phyloP scores from a whole-genome alignment of 2,888 invertebrate species.

The Trissolcus japonicus region DNA sequence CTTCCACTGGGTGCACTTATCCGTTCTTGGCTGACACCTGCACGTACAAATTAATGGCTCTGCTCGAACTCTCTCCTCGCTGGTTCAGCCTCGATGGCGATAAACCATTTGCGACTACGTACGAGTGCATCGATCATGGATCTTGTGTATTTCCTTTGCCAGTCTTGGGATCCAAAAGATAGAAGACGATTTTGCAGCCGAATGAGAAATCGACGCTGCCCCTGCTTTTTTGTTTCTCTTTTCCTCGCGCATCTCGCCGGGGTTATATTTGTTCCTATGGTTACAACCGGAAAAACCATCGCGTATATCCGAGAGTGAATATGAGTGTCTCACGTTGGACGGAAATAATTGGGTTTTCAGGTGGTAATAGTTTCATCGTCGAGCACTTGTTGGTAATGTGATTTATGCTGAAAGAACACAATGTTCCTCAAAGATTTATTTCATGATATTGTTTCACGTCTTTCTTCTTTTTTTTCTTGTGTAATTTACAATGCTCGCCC shows the following conservation, averaged over 20 bases:
- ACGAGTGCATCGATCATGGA: constrained; percentile 61
- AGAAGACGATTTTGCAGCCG: constrained; percentile 38
- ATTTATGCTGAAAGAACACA: neutral
- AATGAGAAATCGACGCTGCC: constrained; percentile 27
- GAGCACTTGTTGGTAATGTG: neutral
- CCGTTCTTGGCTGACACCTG: constrained; percentile 73
- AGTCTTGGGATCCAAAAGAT: constrained; percentile 4
- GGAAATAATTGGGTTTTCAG: neutral
- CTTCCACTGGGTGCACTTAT: constrained; percentile 73
- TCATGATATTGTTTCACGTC: neutral
- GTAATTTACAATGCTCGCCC: neutral
- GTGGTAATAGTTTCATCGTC: too few relatives aligned
- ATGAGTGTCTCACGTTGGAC: neutral
- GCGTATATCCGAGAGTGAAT: neutral
- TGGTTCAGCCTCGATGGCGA: constrained; percentile 62
- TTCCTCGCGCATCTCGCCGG: neutral
- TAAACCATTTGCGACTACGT: constrained; percentile 66
- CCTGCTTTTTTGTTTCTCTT: constrained; percentile 17
- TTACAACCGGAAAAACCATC: constrained; percentile 10
- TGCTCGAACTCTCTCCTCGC: constrained; percentile 63
- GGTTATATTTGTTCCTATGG: neutral
- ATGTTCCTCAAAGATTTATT: neutral
- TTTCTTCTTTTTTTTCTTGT: neutral
- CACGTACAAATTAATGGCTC: constrained; percentile 74
- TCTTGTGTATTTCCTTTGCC: constrained; percentile 47